phyloP scores from a whole-genome alignment of 2,888 invertebrate species.

The Hyles lineata region DNA sequence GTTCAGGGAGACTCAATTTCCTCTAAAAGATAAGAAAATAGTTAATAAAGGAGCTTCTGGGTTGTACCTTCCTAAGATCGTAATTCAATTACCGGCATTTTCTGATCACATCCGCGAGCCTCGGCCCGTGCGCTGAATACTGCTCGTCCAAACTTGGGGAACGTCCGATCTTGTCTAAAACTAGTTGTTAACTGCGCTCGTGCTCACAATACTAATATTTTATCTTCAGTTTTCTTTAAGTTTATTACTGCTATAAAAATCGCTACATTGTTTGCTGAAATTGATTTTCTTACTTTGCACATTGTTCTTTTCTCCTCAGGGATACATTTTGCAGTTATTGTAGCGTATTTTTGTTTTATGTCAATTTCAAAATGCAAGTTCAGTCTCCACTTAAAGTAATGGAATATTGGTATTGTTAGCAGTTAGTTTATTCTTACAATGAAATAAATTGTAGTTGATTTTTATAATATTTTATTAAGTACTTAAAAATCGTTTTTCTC shows the following conservation, averaged over 20 bases:
- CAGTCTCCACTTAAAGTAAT: no score
- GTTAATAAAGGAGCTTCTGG: slow-evolving; percentile 25
- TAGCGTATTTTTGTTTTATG: not conserved
- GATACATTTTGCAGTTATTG: not conserved
- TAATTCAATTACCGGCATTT: slow-evolving; percentile 49
- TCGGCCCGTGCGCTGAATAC: slow-evolving; percentile 34
- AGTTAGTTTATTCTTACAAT: no score
- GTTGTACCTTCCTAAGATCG: slow-evolving; percentile 35
- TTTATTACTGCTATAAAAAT: slow-evolving; percentile 39
- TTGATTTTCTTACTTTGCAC: slow-evolving; percentile 14
- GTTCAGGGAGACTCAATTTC: slow-evolving; percentile 29
- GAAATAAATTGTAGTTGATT: no score
- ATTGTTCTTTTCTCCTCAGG: not conserved
- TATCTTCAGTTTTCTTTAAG: slow-evolving; percentile 42
- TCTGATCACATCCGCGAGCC: slow-evolving; percentile 33
- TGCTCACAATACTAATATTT: slow-evolving; percentile 37
- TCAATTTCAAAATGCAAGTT: not conserved
- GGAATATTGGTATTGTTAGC: no score
- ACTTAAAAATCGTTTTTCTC: no score
- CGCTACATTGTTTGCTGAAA: slow-evolving; percentile 28
- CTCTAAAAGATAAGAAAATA: slow-evolving; percentile 28
- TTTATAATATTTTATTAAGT: no score
- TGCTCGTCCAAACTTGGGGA: slow-evolving; percentile 45
- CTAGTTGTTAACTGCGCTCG: slow-evolving; percentile 38
- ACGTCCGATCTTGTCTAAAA: slow-evolving; percentile 42